phyloP scores from a whole-genome alignment of 2,797 vertebrate genomes.

The Sphaeramia orbicularis region DNA sequence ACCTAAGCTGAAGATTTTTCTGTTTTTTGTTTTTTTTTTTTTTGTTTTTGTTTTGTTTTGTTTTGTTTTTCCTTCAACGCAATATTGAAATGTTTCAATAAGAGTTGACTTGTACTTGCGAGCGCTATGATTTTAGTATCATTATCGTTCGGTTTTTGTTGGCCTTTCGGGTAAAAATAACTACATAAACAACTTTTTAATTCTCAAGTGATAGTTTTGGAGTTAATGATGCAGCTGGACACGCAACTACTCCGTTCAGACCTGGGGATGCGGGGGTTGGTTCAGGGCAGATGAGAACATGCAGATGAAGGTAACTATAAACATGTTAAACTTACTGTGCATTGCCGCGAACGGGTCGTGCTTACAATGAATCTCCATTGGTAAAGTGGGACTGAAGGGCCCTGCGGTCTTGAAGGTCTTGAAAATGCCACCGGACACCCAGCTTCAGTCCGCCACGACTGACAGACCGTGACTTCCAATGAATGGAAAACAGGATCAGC shows the following conservation, averaged over 20 bases:
- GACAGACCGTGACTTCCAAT: slow-evolving; percentile 48
- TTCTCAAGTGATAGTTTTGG: neutral
- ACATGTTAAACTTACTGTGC: slow-evolving; percentile 93
- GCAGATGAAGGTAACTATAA: slow-evolving; percentile 40
- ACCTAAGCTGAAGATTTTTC: no score
- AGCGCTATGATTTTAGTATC: no score
- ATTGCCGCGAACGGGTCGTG: slow-evolving; percentile 99
- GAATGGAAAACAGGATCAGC: slow-evolving; percentile 15
- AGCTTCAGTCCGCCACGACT: slow-evolving; percentile 42
- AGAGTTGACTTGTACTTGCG: no score
- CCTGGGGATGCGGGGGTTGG: neutral
- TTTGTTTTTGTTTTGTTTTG: no score
- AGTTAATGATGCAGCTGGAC: neutral
- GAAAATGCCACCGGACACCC: slow-evolving; percentile 59
- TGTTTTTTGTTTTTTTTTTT: no score
- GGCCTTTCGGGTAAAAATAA: neutral
- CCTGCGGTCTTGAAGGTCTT: slow-evolving; percentile 46
- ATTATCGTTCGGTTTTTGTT: neutral
- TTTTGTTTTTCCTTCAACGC: neutral
- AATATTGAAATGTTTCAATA: neutral
- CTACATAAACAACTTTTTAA: neutral
- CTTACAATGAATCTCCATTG: slow-evolving; percentile 99
- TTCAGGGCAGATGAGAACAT: slow-evolving; percentile 29
- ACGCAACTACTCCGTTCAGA: neutral
- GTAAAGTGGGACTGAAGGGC: slow-evolving; percentile 67